Evolutionary conservation across 2,888 invertebrate genomes (phyloP).

Genomic region (Pyrocoelia pectoralis): DNA sequence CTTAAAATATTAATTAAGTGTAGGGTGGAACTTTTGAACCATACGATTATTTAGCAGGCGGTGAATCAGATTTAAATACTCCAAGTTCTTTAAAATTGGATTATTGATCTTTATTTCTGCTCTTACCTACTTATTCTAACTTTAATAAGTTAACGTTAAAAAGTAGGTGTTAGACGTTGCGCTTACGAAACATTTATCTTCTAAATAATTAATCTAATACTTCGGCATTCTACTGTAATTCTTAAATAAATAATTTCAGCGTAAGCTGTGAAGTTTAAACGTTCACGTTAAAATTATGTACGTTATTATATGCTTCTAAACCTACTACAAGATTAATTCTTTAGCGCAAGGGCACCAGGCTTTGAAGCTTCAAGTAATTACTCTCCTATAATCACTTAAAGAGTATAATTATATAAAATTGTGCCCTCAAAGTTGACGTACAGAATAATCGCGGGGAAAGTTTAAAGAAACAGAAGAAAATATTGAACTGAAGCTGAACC

Average conservation of each 20-base stretch:
- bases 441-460: too few relatives aligned
- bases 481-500: too few relatives aligned
- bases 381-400: too few relatives aligned
- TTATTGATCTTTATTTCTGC: slow-evolving; percentile 29
- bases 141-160: too few relatives aligned
- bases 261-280: neutral
- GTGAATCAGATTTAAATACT: slow-evolving; percentile 33
- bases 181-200: slow-evolving; percentile 20
- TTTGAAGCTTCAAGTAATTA: neutral
- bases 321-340: slow-evolving; percentile 2
- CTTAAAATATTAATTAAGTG: slow-evolving; percentile 56
- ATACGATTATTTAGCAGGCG: slow-evolving; percentile 35
- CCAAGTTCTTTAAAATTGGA: slow-evolving; percentile 30
- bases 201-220: slow-evolving; percentile 25
- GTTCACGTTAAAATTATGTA: slow-evolving; percentile 2
- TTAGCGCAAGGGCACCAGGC: neutral
- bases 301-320: neutral
- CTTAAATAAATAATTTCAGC: slow-evolving; percentile 20
- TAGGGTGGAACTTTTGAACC: slow-evolving; percentile 44
- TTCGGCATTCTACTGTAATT: slow-evolving; percentile 13
- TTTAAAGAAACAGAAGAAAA: too few relatives aligned
- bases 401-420: too few relatives aligned
- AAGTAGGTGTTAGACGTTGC: slow-evolving; percentile 15
- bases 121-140: slow-evolving; percentile 22
- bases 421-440: too few relatives aligned